These are phyloP conservation scores for Cairina moschata DNA, from an alignment of 2,113 vertebrate species.

Conservation along the genomic window DNA sequence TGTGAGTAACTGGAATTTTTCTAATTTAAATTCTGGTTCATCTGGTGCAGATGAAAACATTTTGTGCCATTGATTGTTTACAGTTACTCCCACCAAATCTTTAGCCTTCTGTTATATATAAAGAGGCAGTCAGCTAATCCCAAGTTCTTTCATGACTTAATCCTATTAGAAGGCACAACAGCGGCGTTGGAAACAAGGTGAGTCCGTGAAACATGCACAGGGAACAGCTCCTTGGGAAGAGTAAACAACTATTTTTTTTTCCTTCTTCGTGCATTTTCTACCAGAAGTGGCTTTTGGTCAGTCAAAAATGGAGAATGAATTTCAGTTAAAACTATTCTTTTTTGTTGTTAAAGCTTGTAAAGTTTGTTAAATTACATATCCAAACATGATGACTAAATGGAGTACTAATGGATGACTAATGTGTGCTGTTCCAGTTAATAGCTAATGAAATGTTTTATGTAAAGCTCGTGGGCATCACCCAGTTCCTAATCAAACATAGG, in stretches of 20 bases:
- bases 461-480: neutral
- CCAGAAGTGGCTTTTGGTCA: neutral
- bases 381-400: neutral
- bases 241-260: neutral
- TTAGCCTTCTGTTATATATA: slow-evolving; percentile 5
- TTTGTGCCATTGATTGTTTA: neutral
- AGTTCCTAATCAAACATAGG: neutral
- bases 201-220: neutral
- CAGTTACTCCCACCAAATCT: neutral
- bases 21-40: neutral
- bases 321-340: neutral
- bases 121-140: slow-evolving; percentile 28
- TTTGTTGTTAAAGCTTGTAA: neutral
- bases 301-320: neutral
- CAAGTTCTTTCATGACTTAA: neutral
- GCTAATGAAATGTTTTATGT: neutral
- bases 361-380: neutral
- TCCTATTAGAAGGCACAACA: slow-evolving; percentile 1
- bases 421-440: neutral
- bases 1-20: neutral
- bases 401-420: neutral
- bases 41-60: neutral
- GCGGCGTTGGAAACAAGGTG: neutral
- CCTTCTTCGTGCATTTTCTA: neutral
- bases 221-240: neutral